Percentiles rank a stretch among this genome's conserved stretches.
Evolutionary conservation across 2,888 invertebrate species (phyloP).

Genomic region (Pseudanteris insignis): DNA sequence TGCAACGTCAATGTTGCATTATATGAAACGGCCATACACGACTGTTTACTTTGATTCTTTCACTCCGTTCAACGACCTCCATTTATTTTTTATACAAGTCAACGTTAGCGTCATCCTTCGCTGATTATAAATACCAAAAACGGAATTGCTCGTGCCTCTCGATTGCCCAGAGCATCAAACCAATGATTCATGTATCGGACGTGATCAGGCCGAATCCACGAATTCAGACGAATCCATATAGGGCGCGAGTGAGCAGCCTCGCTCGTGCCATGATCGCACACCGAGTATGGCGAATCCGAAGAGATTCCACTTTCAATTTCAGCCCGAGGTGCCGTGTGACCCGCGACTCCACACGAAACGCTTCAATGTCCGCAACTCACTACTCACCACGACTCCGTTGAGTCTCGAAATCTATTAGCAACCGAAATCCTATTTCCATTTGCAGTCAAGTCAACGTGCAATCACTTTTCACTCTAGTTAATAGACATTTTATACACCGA

Average conservation of each 20-base stretch:
- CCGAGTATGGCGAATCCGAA: slow-evolving; percentile 56
- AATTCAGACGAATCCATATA: slow-evolving; percentile 54
- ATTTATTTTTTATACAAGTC: too few species aligned
- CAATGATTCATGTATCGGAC: slow-evolving; percentile 50
- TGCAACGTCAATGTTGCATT: too few species aligned
- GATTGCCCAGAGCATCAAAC: slow-evolving; percentile 23
- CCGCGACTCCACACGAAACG: slow-evolving; percentile 34
- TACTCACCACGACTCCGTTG: too few species aligned
- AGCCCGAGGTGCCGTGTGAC: slow-evolving; percentile 44
- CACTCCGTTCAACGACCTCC: too few species aligned
- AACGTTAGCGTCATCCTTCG: too few species aligned
- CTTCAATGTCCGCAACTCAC: slow-evolving; percentile 31
- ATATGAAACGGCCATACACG: too few species aligned
- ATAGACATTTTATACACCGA: too few species aligned
- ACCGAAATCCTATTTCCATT: too few species aligned
- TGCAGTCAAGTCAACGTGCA: too few species aligned
- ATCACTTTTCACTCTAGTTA: too few species aligned
- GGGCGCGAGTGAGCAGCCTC: slow-evolving; percentile 50
- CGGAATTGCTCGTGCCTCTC: slow-evolving; percentile 14
- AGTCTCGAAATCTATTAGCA: too few species aligned
- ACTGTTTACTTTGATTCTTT: too few species aligned
- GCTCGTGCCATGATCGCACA: slow-evolving; percentile 48
- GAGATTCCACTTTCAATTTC: slow-evolving; percentile 62
- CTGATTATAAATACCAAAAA: slow-evolving; percentile 23
- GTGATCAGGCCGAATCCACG: slow-evolving; percentile 50